Evolutionary conservation across 2,113 vertebrate genomes (phyloP), one percentile per base, ranked within the genome.

Genomic region (Stegastes partitus): DNA sequence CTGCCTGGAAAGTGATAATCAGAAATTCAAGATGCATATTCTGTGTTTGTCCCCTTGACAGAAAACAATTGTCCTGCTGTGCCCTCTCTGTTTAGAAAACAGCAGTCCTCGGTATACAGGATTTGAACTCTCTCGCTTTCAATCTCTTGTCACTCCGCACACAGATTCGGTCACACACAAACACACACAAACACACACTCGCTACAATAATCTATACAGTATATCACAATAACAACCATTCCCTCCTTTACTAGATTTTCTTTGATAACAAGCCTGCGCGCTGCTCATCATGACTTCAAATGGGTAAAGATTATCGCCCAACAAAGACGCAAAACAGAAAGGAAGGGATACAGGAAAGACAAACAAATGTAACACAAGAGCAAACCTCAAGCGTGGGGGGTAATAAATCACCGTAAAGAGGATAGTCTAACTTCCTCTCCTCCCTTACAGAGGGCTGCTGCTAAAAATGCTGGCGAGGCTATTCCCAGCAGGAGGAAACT

Each of bases 391-490:
- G 49, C 14, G 25, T 42, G 62, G 61, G 70, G 49, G 58, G 62
- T 82, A 67, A 88, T 92, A 90, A 90, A 90, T 91, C 90, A 91
- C 45, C 51, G 62, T 78, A 86, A 88, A 89, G 76, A 56, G 77
- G 66, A 80, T 58, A 55, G 67, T 73, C 58, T 56, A 39, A 81
- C 74, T 79, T 86, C 26, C 77, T 64, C 58, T 71, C 67, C 53
- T 61, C 23, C 53, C 64, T 70, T 78, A 42, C 44, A 39, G 51
- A 44, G 57, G 42, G 61, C 37, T 69, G 79, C 47, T 64, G 73
- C 77, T 83, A 74, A 87, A 84, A 90, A 79, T 74, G 88, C 84
- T 83, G 77, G 82, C 84, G 22, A 79, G 79, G 88, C 87, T 89
- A 47, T 86, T 91, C 90, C 87, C 84, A 78, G 61, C 67, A 61